Conservation (phyloP, 92 coral and sea anemone genomes). For the Porites evermanni region DNA sequence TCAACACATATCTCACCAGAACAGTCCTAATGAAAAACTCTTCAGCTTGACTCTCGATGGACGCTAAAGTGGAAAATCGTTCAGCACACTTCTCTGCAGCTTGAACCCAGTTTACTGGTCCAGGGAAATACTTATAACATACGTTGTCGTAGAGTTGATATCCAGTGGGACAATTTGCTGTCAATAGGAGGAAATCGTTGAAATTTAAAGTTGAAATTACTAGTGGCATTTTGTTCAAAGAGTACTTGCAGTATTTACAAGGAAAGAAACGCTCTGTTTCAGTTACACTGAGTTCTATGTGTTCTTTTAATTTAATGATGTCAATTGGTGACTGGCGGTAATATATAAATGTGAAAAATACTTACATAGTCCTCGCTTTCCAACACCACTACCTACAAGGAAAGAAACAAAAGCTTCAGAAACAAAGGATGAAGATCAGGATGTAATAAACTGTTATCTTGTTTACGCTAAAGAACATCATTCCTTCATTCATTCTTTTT, state of each 20-base stretch:
- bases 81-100: slow-evolving; percentile 87
- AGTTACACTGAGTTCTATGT: no score
- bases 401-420: background rate
- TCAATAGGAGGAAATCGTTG: background rate
- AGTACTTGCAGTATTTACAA: no score
- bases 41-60: slow-evolving; percentile 81
- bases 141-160: slow-evolving; percentile 68
- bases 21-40: slow-evolving; percentile 78
- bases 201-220: background rate
- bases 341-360: background rate
- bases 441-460: no score
- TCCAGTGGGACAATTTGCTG: slow-evolving; percentile 76
- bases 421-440: no score
- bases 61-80: slow-evolving; percentile 78
- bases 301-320: no score
- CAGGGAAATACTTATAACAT: slow-evolving; percentile 87
- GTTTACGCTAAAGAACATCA: no score
- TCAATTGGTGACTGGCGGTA: no score
- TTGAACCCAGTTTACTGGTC: slow-evolving; percentile 88
- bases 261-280: no score
- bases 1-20: slow-evolving; percentile 55
- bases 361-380: slow-evolving; percentile 88
- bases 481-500: no score
- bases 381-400: slow-evolving; percentile 90
- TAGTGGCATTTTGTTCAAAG: no score